Evolutionary conservation across 2,888 invertebrate genomes (phyloP), one percentile per base, ranked within the genome.

Genomic region (Girardia tigrina): DNA sequence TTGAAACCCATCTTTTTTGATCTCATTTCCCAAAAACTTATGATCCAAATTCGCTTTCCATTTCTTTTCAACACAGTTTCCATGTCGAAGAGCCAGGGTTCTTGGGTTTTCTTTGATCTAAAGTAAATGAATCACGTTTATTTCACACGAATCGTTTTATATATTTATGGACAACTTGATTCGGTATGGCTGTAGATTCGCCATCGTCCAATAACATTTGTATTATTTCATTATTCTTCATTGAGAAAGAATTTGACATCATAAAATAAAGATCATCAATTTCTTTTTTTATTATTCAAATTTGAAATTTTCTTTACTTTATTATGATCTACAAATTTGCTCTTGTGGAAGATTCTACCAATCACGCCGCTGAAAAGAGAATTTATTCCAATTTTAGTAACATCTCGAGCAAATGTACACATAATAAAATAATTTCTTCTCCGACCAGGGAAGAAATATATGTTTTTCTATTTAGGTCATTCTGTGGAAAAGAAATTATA

Each of bases 381-480:
- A 16, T 20, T 56, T 20, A 20, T 8, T 56, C 56, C 23, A 56
- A 20, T 56, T 56, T 56, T 56, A 56, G 56, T 56, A 56, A 56
- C 56, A 8, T 56, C 23, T 56, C 56, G 23, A 56, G 23, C 56
- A 56, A 56, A 56, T 56, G 23, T 56, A 56, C 56, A 56, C 56
- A 56, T 56, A 56, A 56, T 56, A 23, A 56, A 56, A 56, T 20
- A 20, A 56, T 56, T 56, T 23, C 56, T 56, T 56, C 56, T 56
- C 56, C 23, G 23, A 56, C 56, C 56, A 56, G 56, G 56, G 56
- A 56, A 56, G 56, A 56, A 56, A 56, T 56, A 56, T 56, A n/a
- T 56, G 56, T 56, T 56, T n/a, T 56, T 56, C 56, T 56, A 56
- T 56, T 56, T 56, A 56, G 56, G 56, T 56, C n/a, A 56, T 56